Base-by-base conservation (phyloP, 2,888 invertebrate genomes). In the Drosophila neotestacea region DNA sequence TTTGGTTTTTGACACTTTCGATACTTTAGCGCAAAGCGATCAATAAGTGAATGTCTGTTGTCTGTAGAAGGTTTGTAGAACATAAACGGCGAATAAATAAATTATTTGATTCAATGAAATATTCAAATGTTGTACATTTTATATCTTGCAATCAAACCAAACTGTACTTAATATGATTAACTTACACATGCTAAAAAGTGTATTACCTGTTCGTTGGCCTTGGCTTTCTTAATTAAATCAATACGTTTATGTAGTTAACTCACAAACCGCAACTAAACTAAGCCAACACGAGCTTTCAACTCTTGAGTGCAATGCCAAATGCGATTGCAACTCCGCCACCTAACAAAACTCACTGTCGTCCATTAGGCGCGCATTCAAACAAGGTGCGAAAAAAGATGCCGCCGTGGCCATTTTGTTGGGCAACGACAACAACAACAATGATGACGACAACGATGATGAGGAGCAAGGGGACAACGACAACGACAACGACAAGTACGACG, bases 341-440 rank as follows among this genome's bases (percentile, higher is more conserved):
- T 67, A 87, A 88, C 85, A 77, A 89, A 89, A 87, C 88, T 88
- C 75, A 86, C 83, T 88, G 83, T 89, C 85, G 75, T 85, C 85
- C 88, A 86, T 85, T 85, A 85, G 87, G 88, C 88, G 89, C 79
- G 85, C 89, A 86, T 81, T 88, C 89, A 87, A 89, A 86, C 89
- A 88, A 86, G 85, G 85, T 85, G 85, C 88, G 85, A 86, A 88
- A 85, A 89, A 89, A 85, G 84, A 85, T 86, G 85, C 89, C 89
- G 89, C 88, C 85, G 66, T 69, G 79, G 84, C 85, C 88, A 79
- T 85, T 81, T 85, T 81, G 79, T 65, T 59, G 48, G 54, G 59
- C 58, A 42, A 47, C 47, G 30, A 1, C 6, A 30, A 27, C 44
- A 27, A 7, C 54, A 46, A 11, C 44, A 13, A 22, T 56, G 11